Evolutionary conservation across 2,797 vertebrate species (phyloP).

Genomic region (Syndactyla subalaris): DNA sequence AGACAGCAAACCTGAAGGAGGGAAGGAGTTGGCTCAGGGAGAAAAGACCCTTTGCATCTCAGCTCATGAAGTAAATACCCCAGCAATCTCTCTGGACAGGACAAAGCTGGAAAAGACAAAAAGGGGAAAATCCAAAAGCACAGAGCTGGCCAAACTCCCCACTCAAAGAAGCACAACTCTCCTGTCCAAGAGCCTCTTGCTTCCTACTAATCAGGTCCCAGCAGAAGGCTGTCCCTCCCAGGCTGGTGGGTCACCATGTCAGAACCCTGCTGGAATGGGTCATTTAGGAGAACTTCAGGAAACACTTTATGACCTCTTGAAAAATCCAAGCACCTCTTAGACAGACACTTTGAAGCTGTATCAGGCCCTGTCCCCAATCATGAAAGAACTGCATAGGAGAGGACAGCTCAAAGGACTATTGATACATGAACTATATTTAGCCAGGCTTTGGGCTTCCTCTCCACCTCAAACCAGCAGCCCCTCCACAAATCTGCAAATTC

Average conservation of each 20-base stretch:
- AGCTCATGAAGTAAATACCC: background rate
- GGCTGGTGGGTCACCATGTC: background rate
- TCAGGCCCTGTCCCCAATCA: background rate
- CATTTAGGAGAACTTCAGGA: background rate
- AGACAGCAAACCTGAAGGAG: background rate
- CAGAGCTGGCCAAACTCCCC: background rate
- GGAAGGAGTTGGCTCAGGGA: background rate
- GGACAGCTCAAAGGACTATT: background rate
- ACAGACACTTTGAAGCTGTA: background rate
- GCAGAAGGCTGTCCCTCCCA: background rate
- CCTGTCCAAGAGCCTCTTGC: background rate
- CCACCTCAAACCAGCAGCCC: background rate
- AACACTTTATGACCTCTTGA: background rate
- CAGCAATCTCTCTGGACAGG: background rate
- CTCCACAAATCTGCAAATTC: background rate
- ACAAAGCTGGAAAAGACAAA: background rate
- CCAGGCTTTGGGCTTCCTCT: background rate
- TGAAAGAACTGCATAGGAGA: background rate
- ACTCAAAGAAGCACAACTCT: background rate
- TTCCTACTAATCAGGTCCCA: background rate
- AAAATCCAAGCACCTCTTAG: background rate
- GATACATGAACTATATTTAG: background rate
- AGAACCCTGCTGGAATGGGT: background rate
- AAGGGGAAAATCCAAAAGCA: background rate
- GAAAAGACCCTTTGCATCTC: background rate